Evolutionary conservation across 2,888 invertebrate species (phyloP).

Genomic region (Scrobipalpa costella): DNA sequence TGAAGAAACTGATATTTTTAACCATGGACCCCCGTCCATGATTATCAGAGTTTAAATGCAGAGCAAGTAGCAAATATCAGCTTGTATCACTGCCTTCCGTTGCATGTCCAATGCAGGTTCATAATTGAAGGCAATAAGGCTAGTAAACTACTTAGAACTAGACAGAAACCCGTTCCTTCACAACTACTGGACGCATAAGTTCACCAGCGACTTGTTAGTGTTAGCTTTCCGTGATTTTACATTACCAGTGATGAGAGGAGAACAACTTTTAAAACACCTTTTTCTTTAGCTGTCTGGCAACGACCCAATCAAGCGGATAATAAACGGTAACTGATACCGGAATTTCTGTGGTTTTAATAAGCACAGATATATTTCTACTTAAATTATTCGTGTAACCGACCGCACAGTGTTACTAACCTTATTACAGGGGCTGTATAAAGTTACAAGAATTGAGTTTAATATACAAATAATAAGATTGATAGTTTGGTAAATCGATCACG

Average conservation of each 20-base stretch:
- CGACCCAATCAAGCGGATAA: slow-evolving; percentile 8
- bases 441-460: no score
- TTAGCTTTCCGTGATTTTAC: slow-evolving; percentile 1
- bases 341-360: slow-evolving; percentile 1
- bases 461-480: no score
- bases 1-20: no score
- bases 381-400: neutral
- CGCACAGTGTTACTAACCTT: no score
- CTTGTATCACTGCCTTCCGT: no score
- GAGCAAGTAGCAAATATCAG: neutral
- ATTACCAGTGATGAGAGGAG: neutral
- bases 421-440: neutral
- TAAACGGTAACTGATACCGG: slow-evolving; percentile 8
- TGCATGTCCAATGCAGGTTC: neutral
- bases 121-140: no score
- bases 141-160: slow-evolving; percentile 1
- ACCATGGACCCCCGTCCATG: no score
- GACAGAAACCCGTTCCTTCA: slow-evolving; percentile 1
- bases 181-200: neutral
- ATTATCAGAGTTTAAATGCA: neutral
- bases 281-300: neutral
- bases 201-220: slow-evolving; percentile 1
- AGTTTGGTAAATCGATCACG: no score
- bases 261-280: neutral
- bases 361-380: slow-evolving; percentile 9